Conservation (phyloP, 2,888 invertebrate species). For the Yponomeuta evonymella region DNA sequence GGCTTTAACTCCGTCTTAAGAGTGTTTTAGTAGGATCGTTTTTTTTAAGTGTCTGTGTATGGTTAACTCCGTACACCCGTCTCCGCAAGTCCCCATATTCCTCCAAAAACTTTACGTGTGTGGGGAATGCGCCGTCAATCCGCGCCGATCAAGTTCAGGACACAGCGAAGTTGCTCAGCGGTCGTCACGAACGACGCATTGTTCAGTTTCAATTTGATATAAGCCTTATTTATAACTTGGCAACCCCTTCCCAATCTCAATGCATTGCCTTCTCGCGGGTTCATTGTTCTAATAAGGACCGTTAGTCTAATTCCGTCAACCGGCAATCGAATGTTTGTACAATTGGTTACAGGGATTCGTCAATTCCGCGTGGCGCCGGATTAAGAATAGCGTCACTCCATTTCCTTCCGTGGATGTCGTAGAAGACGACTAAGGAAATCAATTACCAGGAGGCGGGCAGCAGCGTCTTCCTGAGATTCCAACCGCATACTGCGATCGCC, state of each 20-base stretch:
- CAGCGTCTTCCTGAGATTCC: too few species aligned
- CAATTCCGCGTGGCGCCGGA: too few species aligned
- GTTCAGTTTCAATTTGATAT: conserved; percentile 28
- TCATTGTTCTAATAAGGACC: conserved; percentile 30
- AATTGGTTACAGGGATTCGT: not conserved
- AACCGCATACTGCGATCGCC: too few species aligned
- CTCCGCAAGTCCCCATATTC: too few species aligned
- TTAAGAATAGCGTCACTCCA: too few species aligned
- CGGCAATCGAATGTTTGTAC: not conserved
- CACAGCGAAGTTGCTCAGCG: not conserved
- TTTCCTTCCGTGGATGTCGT: too few species aligned
- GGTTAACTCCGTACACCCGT: too few species aligned
- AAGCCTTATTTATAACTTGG: conserved; percentile 36
- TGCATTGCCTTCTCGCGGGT: conserved; percentile 14
- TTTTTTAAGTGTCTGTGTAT: too few species aligned
- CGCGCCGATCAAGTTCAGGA: not conserved
- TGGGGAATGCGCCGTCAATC: not conserved
- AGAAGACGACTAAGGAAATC: too few species aligned
- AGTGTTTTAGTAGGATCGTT: too few species aligned
- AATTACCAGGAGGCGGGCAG: too few species aligned
- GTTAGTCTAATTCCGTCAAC: conserved; percentile 37
- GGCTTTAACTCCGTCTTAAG: too few species aligned
- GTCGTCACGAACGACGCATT: conserved; percentile 32
- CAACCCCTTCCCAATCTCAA: conserved; percentile 2
- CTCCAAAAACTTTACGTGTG: not conserved